A percentile compares a stretch with the other conserved stretches of the same genome.
phyloP scores from a whole-genome alignment of 2,797 vertebrate species.

The Gambelia wislizenii region DNA sequence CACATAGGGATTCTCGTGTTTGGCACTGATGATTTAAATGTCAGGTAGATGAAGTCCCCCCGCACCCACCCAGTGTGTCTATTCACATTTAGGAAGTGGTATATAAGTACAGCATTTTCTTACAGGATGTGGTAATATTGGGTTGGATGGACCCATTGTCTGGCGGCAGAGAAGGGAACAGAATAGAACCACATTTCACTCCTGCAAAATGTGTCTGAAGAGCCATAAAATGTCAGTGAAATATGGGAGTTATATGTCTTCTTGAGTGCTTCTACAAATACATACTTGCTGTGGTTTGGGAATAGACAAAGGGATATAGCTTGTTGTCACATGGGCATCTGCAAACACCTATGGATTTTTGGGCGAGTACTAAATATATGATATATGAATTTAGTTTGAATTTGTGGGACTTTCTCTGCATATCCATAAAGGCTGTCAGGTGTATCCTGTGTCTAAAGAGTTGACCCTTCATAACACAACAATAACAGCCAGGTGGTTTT shows the following conservation, averaged over 20 bases:
- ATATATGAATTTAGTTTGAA: background rate
- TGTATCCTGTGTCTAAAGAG: background rate
- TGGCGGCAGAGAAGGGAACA: background rate
- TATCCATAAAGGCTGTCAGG: background rate
- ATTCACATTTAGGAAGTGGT: background rate
- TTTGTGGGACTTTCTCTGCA: background rate
- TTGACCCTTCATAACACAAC: background rate
- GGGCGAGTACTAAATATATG: background rate
- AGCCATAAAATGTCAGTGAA: background rate
- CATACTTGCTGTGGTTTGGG: background rate
- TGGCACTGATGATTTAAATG: background rate
- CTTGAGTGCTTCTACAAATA: background rate
- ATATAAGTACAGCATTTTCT: background rate
- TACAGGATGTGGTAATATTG: background rate
- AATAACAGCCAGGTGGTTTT: background rate
- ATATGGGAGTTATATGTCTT: background rate
- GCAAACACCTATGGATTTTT: background rate
- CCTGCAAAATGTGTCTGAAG: background rate
- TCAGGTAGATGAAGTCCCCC: background rate
- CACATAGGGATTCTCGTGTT: background rate
- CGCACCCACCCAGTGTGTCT: too few relatives aligned
- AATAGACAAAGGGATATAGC: background rate
- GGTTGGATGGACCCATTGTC: background rate
- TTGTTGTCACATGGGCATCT: background rate
- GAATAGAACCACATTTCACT: background rate